Base-by-base conservation (phyloP, 2,888 invertebrate genomes). In the Andrena camellia region DNA sequence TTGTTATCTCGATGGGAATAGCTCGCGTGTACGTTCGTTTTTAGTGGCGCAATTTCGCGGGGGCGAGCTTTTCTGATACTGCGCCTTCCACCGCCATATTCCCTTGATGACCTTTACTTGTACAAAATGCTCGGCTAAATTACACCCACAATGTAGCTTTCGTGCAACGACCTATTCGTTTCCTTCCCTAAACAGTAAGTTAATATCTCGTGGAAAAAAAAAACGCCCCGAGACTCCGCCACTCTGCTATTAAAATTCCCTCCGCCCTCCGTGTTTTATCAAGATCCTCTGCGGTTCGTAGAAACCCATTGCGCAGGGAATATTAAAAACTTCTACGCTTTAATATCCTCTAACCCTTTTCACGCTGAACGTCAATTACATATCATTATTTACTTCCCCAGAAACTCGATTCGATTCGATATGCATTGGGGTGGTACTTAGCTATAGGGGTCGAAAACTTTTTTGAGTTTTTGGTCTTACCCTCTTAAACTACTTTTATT, bases 1-100 rank as follows among this genome's bases (percentile, higher is more conserved):
- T 84, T 75, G 75, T 84, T 84, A 84, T 78, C 84, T 74, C 71
- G 66, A 71, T 70, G 73, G 54, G 71, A 84, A 78, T 57, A 7
- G 33, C 71, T 42, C 26, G 63, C 62, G 50, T 74, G 66, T 63
- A 62, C 50, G 63, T 62, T 69, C 64, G 66, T 73, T 84, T 84
- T 75, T 84, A 78, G 57, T 68, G 68, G 52, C 20, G 84, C 75
- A 78, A 84, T 83, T 75, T 67, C 67, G 59, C 42, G 68, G 31
- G 57, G 62, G 26, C 20, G 26, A 52, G 70, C 48, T 59, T 35
- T 59, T 66, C 73, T 70, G 70, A 78, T 83, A 83, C 64, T 57
- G 26, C 50, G 10, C 29, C 20, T 67, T 23, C 64, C 1, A 35
- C 48, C 57, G 72, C 57, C 69, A 66, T 78, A 72, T 83, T 78